Percentiles rank a stretch among this genome's conserved stretches.
These are phyloP conservation scores for Steinernema khuongi DNA, from an alignment of 1,140 invertebrate genomes.

Conservation along the genomic window DNA sequence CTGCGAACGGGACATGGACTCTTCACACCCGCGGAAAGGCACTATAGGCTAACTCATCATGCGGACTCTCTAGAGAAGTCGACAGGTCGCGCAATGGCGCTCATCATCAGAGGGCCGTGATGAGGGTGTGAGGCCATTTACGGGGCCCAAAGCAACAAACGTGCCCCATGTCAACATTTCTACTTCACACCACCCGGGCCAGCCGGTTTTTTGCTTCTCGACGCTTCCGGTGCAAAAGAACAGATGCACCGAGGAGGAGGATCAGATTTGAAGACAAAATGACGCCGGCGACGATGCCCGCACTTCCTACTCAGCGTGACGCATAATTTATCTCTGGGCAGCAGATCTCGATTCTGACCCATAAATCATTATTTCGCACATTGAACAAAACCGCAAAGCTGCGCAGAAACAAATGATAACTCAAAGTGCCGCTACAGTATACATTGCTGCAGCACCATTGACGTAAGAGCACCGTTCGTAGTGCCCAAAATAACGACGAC, in stretches of 20 bases:
- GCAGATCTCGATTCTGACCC: neutral
- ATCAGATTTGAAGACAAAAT: constrained; percentile 8
- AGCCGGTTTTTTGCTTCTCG: neutral
- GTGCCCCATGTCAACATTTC: neutral
- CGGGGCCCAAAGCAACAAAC: neutral
- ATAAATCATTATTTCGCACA: constrained; percentile 10
- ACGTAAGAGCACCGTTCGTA: too few relatives aligned
- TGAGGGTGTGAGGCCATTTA: constrained; percentile 13
- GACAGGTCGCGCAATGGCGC: neutral
- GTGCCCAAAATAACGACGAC: too few relatives aligned
- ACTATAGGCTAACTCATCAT: neutral
- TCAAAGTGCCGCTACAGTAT: too few relatives aligned
- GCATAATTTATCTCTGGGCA: constrained; percentile 6
- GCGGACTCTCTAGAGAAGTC: neutral
- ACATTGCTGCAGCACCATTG: too few relatives aligned
- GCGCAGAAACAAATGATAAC: neutral
- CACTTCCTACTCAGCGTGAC: constrained; percentile 2
- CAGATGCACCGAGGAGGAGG: neutral
- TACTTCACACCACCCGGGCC: neutral
- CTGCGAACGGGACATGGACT: neutral
- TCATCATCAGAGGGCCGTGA: constrained; percentile 5
- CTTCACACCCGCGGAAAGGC: neutral
- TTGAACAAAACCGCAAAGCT: neutral
- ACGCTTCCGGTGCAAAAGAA: neutral
- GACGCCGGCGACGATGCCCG: neutral